Evolutionary conservation across 1,140 invertebrate species (phyloP).

Genomic region (Epicauta chinensis): DNA sequence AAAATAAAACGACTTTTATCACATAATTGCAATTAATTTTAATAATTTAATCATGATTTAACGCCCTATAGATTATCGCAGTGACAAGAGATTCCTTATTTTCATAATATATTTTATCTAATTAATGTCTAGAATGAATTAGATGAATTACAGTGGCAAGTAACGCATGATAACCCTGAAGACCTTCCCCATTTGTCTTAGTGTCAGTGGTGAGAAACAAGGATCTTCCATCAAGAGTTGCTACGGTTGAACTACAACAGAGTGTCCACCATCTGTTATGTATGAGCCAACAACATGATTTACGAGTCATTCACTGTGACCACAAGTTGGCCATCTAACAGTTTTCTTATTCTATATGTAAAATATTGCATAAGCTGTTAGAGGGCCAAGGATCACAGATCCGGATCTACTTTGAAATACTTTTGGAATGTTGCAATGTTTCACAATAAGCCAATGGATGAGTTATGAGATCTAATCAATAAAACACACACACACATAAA

Average conservation of each 20-base stretch:
- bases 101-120: background rate
- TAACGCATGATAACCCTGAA: conserved; percentile 30
- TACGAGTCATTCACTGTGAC: conserved; percentile 6
- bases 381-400: conserved; percentile 6
- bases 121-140: conserved; percentile 6
- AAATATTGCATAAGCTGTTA: conserved; percentile 14
- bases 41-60: too few species aligned
- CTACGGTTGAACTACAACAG: conserved; percentile 2
- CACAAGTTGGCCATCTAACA: conserved; percentile 3
- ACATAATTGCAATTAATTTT: too few species aligned
- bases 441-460: conserved; percentile 9
- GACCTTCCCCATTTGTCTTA: conserved; percentile 28
- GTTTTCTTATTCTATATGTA: conserved; percentile 18
- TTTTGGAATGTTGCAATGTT: conserved; percentile 8
- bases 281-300: conserved; percentile 20
- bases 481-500: too few species aligned
- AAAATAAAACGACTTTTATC: too few species aligned
- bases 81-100: too few species aligned
- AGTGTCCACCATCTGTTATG: conserved; percentile 21
- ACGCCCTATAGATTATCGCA: too few species aligned
- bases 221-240: conserved; percentile 24
- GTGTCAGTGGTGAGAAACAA: conserved; percentile 24
- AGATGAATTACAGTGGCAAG: conserved; percentile 12
- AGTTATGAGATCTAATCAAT: conserved; percentile 2
- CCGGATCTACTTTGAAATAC: conserved; percentile 6